Percentiles rank a stretch among this genome's conserved stretches.
Conservation (phyloP, 2,797 vertebrate species). For the Dendrocincla fuliginosa region DNA sequence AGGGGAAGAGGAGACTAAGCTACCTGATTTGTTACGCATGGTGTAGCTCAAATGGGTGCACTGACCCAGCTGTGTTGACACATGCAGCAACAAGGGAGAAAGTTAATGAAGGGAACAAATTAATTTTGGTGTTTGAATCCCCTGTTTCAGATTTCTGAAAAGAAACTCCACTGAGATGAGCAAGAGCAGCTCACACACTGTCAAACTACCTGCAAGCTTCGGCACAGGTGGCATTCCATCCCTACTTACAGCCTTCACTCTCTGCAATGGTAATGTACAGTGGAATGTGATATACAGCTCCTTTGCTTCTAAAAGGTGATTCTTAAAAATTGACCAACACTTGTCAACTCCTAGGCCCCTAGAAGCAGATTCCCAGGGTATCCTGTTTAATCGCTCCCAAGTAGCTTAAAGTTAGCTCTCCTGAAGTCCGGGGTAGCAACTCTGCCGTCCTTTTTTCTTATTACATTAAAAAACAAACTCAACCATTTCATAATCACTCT, state of each 20-base stretch:
- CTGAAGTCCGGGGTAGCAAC: background rate
- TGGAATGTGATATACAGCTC: background rate
- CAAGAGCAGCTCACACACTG: background rate
- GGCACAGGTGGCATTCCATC: background rate
- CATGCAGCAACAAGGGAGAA: background rate
- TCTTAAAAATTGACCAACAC: background rate
- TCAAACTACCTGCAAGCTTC: background rate
- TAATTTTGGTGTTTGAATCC: background rate
- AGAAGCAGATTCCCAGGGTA: background rate
- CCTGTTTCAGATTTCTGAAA: background rate
- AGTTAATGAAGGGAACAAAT: background rate
- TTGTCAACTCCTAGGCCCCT: background rate
- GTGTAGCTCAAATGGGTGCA: no score
- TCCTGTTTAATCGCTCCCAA: background rate
- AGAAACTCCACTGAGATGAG: background rate
- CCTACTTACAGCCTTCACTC: background rate
- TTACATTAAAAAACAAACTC: background rate
- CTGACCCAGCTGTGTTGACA: background rate
- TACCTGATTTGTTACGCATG: rapidly evolving
- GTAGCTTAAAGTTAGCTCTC: background rate
- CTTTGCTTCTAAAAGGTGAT: background rate
- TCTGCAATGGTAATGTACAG: background rate
- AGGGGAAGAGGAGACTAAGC: background rate
- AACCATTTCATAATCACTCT: background rate
- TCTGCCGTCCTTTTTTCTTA: background rate